These are phyloP conservation scores for Thymelicus acteon DNA, from an alignment of 2,888 invertebrate species.

Conservation along the genomic window DNA sequence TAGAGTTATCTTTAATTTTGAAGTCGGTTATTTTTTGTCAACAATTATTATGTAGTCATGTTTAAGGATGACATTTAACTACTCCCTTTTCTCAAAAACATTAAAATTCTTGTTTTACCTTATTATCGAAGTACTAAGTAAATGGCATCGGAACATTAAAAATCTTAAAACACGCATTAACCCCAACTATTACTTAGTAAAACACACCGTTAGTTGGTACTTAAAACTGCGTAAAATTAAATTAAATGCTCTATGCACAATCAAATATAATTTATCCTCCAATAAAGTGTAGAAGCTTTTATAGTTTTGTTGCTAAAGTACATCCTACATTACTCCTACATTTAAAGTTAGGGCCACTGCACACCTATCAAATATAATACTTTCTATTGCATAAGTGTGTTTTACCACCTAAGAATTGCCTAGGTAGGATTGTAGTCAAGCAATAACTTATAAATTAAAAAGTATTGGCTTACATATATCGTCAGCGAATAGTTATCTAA, in stretches of 20 bases:
- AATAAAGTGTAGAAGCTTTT: conserved; percentile 23
- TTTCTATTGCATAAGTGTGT: not conserved
- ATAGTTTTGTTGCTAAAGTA: conserved; percentile 16
- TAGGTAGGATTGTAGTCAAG: no score
- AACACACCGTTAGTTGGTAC: conserved; percentile 31
- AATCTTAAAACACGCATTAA: conserved; percentile 27
- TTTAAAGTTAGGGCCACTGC: conserved; percentile 3
- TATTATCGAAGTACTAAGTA: not conserved
- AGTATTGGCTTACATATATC: no score
- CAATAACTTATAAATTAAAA: no score
- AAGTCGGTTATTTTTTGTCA: no score
- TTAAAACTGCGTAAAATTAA: conserved; percentile 30
- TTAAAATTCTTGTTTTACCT: not conserved
- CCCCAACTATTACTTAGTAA: conserved; percentile 31
- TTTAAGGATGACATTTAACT: no score
- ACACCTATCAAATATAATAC: not conserved
- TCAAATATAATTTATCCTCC: conserved; percentile 34
- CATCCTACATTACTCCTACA: not conserved
- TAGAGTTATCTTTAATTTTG: no score
- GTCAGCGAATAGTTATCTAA: no score
- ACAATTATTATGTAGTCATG: no score
- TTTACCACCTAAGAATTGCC: not conserved
- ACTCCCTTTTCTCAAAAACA: not conserved
- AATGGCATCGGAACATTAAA: conserved; percentile 31
- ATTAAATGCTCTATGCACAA: conserved; percentile 28